These are phyloP conservation scores for Drosophila carrolli DNA, from an alignment of 1,140 invertebrate genomes.

Conservation along the genomic window DNA sequence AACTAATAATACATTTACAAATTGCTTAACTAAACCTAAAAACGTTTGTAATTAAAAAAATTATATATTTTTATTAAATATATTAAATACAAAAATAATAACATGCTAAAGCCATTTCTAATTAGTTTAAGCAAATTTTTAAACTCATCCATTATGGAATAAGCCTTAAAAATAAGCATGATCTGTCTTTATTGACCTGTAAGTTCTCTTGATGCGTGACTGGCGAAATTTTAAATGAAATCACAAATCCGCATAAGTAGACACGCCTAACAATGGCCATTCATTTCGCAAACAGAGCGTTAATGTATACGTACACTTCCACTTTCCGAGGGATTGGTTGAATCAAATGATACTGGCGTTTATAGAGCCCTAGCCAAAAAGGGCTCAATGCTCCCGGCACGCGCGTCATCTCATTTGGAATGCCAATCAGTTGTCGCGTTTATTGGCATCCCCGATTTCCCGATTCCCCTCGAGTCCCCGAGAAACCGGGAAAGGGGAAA, in stretches of 20 bases:
- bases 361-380: conserved; percentile 38
- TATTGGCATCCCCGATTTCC: conserved; percentile 52
- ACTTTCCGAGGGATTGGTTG: conserved; percentile 21
- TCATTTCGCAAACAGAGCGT: conserved; percentile 25
- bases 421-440: conserved; percentile 73
- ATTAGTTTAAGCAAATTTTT: neutral
- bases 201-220: conserved; percentile 10
- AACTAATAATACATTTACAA: too few species aligned
- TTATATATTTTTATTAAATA: too few species aligned
- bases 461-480: neutral
- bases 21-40: too few species aligned
- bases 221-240: conserved; percentile 49
- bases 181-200: conserved; percentile 21
- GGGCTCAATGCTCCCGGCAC: conserved; percentile 46
- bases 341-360: conserved; percentile 68
- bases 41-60: too few species aligned
- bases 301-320: conserved; percentile 14
- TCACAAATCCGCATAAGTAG: conserved; percentile 18
- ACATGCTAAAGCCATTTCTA: too few species aligned
- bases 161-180: neutral
- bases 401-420: conserved; percentile 65
- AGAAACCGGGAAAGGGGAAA: conserved; percentile 32
- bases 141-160: neutral
- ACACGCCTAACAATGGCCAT: conserved; percentile 18
- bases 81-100: too few species aligned